Percentiles rank a stretch among this genome's conserved stretches.
These are phyloP conservation scores for Nebria ingens DNA, from an alignment of 1,140 invertebrate genomes.

Conservation along the genomic window DNA sequence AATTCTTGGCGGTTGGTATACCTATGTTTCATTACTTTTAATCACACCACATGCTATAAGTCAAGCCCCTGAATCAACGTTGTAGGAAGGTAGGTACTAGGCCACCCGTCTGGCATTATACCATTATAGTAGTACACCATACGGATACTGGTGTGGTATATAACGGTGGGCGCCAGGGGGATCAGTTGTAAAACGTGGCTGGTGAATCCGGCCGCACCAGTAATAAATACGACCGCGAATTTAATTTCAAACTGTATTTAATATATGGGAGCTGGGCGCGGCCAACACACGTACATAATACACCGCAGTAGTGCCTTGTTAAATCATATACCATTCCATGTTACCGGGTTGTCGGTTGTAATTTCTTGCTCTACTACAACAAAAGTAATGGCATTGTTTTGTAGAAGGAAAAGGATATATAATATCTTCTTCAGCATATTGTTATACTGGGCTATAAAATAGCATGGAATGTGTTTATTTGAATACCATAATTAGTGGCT, in stretches of 20 bases:
- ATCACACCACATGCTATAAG: neutral
- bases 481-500: too few relatives aligned
- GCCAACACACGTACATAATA: neutral
- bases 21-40: constrained; percentile 10
- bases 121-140: too few relatives aligned
- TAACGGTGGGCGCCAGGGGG: neutral
- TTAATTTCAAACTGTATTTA: constrained; percentile 8
- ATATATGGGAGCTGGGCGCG: constrained; percentile 4
- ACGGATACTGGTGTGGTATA: neutral
- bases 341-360: neutral
- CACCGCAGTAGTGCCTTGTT: neutral
- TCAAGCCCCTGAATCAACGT: neutral
- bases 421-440: too few relatives aligned
- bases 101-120: neutral
- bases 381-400: too few relatives aligned
- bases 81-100: neutral
- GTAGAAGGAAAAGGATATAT: too few relatives aligned
- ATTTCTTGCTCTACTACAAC: neutral
- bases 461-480: too few relatives aligned
- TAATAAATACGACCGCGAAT: constrained; percentile 4
- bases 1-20: neutral
- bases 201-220: neutral
- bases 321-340: constrained; percentile 2
- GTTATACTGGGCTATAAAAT: too few relatives aligned
- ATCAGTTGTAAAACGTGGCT: neutral